Percentiles rank a stretch among this genome's conserved stretches.
These are phyloP conservation scores for Campoletis sonorensis DNA, from an alignment of 1,140 invertebrate genomes.

Conservation along the genomic window DNA sequence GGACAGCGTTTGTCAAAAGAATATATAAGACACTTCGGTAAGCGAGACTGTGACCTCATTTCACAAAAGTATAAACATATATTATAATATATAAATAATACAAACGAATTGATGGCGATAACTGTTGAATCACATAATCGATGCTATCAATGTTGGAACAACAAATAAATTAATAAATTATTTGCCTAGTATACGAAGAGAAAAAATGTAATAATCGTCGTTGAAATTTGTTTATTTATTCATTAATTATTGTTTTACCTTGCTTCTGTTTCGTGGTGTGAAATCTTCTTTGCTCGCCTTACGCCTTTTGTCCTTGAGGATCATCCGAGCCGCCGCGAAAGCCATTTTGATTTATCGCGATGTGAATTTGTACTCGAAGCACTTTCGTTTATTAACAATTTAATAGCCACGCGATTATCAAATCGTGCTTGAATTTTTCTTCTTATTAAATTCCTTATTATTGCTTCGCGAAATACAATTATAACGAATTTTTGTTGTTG, in stretches of 20 bases:
- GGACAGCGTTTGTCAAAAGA: slow-evolving; percentile 40
- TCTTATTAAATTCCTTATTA: slow-evolving; percentile 22
- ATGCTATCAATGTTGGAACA: neutral
- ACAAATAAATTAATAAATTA: neutral
- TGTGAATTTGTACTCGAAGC: slow-evolving; percentile 26
- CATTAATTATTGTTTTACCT: slow-evolving; percentile 79
- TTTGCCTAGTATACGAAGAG: too few relatives aligned
- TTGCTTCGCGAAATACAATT: slow-evolving; percentile 33
- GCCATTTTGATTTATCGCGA: slow-evolving; percentile 79
- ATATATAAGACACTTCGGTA: neutral
- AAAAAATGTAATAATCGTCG: neutral
- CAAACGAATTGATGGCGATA: too few relatives aligned
- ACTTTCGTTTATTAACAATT: slow-evolving; percentile 20
- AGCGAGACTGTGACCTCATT: slow-evolving; percentile 15
- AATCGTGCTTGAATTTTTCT: slow-evolving; percentile 30
- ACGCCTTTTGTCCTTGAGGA: slow-evolving; percentile 86
- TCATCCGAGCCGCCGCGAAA: slow-evolving; percentile 89
- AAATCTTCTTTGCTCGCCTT: slow-evolving; percentile 89
- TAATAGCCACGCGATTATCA: neutral
- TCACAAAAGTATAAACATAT: neutral
- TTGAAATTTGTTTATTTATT: slow-evolving; percentile 6
- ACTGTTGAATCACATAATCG: too few relatives aligned
- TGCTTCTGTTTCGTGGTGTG: slow-evolving; percentile 84
- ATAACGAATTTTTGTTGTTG: neutral
- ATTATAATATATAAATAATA: neutral